A percentile compares a stretch with the other conserved stretches of the same genome.
Conservation (phyloP, 2,113 vertebrate species). For the Ctenomys sociabilis region DNA sequence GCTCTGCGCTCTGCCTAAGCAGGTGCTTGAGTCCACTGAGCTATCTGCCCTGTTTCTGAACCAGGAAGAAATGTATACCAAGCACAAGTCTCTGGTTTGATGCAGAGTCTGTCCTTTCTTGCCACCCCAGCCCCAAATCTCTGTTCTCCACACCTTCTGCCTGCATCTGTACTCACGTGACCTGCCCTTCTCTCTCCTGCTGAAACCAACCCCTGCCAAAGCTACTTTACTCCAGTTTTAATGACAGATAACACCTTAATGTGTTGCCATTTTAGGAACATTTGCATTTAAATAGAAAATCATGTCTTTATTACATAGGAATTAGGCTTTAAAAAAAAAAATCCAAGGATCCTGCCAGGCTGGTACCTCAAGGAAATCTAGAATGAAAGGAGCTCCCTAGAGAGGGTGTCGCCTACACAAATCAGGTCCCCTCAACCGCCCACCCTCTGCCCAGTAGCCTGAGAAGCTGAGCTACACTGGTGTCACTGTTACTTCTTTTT, state of each 20-base stretch:
- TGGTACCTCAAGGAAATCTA: slow-evolving; percentile 5
- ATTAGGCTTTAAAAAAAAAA: slow-evolving; percentile 30
- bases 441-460: neutral
- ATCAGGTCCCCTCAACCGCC: neutral
- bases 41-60: neutral
- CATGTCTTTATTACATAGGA: slow-evolving; percentile 48
- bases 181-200: neutral
- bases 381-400: neutral
- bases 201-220: slow-evolving; percentile 16
- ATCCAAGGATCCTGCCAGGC: neutral
- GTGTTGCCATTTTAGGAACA: slow-evolving; percentile 13
- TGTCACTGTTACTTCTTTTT: neutral
- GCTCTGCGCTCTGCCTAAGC: no score
- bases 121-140: neutral
- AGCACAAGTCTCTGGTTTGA: neutral
- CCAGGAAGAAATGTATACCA: neutral
- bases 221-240: slow-evolving; percentile 14
- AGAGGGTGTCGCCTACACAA: neutral
- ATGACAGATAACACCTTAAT: slow-evolving; percentile 12
- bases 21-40: no score
- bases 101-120: neutral
- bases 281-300: slow-evolving; percentile 75
- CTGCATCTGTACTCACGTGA: neutral
- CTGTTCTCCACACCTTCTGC: neutral
- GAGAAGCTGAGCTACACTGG: neutral